A percentile compares a stretch with the other conserved stretches of the same genome.
These are phyloP conservation scores for Oreochromis grahami DNA, from an alignment of 2,797 vertebrate species.

Conservation along the genomic window DNA sequence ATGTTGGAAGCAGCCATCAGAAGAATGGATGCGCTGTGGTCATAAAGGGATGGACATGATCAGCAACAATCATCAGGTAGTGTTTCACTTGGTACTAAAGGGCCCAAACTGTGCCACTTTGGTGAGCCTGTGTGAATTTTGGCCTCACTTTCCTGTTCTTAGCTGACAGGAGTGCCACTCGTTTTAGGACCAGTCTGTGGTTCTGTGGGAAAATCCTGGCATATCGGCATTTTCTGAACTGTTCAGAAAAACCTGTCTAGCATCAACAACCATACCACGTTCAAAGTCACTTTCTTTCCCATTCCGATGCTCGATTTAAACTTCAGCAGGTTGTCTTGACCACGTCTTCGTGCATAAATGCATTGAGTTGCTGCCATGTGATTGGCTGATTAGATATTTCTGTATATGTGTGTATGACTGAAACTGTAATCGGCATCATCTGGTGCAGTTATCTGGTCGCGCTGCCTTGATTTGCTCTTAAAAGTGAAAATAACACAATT, in stretches of 20 bases:
- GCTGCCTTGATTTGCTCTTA: not conserved
- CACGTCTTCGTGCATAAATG: too few species aligned
- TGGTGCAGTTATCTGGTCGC: not conserved
- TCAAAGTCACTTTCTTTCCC: not conserved
- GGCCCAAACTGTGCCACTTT: not conserved
- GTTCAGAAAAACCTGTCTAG: not conserved
- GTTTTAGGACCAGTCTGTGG: not conserved
- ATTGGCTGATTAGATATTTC: not conserved
- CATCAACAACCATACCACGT: not conserved
- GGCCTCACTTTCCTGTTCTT: accelerated
- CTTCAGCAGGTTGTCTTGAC: too few species aligned
- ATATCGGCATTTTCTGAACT: not conserved
- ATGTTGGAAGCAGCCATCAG: not conserved
- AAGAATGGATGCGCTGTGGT: not conserved
- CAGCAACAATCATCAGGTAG: not conserved
- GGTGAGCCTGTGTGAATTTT: not conserved
- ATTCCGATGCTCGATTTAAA: not conserved
- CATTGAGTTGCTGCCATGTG: not conserved
- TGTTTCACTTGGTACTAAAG: not conserved
- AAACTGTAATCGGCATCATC: not conserved
- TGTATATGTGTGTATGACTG: accelerated
- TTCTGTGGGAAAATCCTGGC: not conserved
- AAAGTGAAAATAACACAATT: not conserved
- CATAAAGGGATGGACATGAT: not conserved
- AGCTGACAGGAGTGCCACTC: not conserved